phyloP scores from a whole-genome alignment of 1,140 invertebrate species.

The Solenopsis fugax region DNA sequence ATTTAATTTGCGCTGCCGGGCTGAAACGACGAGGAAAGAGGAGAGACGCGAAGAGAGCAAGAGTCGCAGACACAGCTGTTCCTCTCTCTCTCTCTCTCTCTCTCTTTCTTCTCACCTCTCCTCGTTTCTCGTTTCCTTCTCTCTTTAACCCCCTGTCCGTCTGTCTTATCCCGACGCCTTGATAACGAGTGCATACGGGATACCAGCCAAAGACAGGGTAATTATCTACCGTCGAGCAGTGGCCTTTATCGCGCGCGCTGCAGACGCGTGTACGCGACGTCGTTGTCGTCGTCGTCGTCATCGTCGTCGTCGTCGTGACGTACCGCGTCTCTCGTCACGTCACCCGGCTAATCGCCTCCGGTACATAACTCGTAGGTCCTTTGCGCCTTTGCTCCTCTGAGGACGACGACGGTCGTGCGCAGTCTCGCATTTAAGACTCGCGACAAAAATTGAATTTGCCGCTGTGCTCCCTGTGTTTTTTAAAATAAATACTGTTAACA shows the following conservation, averaged over 20 bases:
- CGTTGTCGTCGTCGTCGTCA: conserved; percentile 16
- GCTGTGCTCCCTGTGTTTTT: not conserved
- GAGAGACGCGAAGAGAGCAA: conserved; percentile 18
- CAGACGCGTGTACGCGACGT: conserved; percentile 53
- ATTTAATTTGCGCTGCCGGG: conserved; percentile 67
- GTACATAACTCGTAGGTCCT: conserved; percentile 3
- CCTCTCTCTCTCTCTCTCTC: not conserved
- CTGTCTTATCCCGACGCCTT: conserved; percentile 36
- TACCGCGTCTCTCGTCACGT: conserved; percentile 32
- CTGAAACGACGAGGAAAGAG: conserved; percentile 24
- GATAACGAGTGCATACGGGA: conserved; percentile 48
- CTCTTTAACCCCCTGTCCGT: not conserved
- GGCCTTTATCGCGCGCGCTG: conserved; percentile 65
- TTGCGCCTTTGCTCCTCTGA: not conserved
- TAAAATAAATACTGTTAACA: not conserved
- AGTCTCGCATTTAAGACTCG: not conserved
- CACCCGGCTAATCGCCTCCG: conserved; percentile 21
- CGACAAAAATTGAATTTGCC: not conserved
- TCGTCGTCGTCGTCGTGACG: conserved; percentile 19
- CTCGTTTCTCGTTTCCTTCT: not conserved
- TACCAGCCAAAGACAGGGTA: conserved; percentile 64
- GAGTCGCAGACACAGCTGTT: not conserved
- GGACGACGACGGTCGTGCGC: not conserved
- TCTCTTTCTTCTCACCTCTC: not conserved
- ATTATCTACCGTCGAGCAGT: conserved; percentile 65